Conservation (phyloP, 2,797 vertebrate genomes). For the Mallotus villosus region DNA sequence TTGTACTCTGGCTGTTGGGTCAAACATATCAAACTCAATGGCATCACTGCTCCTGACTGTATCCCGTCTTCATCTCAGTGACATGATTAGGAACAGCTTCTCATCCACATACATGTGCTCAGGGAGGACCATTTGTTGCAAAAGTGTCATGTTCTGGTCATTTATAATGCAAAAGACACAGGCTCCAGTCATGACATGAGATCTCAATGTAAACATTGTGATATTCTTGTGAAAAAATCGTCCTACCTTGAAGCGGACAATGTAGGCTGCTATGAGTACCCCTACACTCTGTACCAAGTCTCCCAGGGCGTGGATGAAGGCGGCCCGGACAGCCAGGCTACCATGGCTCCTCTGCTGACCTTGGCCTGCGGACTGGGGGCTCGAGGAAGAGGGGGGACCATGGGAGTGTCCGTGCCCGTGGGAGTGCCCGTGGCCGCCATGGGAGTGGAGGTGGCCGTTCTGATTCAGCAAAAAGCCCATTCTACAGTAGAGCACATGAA, state of each 20-base stretch:
- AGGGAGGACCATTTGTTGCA: not conserved
- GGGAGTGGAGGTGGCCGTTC: conserved; percentile 84
- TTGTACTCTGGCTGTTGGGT: conserved; percentile 91
- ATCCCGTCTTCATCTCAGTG: no score
- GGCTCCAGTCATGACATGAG: no score
- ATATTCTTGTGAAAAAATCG: not conserved
- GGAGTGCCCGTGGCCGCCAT: conserved; percentile 75
- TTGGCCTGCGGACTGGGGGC: conserved; percentile 39
- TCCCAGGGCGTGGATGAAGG: conserved; percentile 94
- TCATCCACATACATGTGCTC: not conserved
- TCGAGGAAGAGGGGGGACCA: conserved; percentile 30
- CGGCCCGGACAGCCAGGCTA: conserved; percentile 91
- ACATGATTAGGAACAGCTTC: not conserved
- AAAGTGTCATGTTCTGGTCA: not conserved
- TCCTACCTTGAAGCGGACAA: conserved; percentile 93
- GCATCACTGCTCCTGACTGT: not conserved
- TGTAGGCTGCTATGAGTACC: conserved; percentile 92
- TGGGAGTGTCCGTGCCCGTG: conserved; percentile 65
- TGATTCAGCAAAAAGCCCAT: conserved; percentile 98
- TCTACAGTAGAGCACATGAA: conserved; percentile 67
- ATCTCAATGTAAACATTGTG: no score
- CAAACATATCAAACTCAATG: conserved; percentile 21
- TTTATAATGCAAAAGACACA: not conserved
- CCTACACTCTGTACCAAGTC: conserved; percentile 95
- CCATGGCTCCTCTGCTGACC: conserved; percentile 68